phyloP scores from a whole-genome alignment of 2,797 vertebrate species.

The Tokudaia muenninki region DNA sequence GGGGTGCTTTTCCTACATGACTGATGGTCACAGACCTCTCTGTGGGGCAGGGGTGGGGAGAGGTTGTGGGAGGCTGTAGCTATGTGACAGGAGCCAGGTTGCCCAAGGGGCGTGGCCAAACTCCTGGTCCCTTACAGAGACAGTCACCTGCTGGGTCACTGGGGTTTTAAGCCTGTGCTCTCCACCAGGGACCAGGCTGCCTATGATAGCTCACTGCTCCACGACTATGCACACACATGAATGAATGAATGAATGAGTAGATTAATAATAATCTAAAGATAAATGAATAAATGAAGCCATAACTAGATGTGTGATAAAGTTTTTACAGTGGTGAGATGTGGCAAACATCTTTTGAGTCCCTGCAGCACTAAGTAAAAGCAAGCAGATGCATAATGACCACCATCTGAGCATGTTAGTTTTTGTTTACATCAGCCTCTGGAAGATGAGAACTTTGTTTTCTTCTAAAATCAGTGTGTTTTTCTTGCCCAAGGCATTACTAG shows the following conservation, averaged over 20 bases:
- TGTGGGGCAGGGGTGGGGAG: too few relatives aligned
- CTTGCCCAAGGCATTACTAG: background rate
- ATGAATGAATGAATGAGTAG: background rate
- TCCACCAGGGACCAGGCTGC: too few relatives aligned
- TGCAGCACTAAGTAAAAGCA: conserved; percentile 3
- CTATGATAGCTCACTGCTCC: too few relatives aligned
- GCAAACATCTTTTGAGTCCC: background rate
- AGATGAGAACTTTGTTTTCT: background rate
- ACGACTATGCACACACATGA: background rate
- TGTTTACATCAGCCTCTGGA: background rate
- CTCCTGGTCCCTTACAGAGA: too few relatives aligned
- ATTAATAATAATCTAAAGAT: background rate
- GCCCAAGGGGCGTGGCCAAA: too few relatives aligned
- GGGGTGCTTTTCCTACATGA: too few relatives aligned
- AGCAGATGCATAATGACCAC: background rate
- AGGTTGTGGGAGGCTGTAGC: too few relatives aligned
- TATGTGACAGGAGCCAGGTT: too few relatives aligned
- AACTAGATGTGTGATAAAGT: background rate
- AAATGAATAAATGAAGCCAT: background rate
- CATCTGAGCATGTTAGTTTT: background rate
- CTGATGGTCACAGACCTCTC: too few relatives aligned
- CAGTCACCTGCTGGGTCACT: too few relatives aligned
- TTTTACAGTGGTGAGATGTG: background rate
- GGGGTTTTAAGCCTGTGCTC: too few relatives aligned
- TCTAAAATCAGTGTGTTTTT: background rate